Evolutionary conservation across 2,113 vertebrate genomes (phyloP).

Genomic region (Pseudorasbora parva): DNA sequence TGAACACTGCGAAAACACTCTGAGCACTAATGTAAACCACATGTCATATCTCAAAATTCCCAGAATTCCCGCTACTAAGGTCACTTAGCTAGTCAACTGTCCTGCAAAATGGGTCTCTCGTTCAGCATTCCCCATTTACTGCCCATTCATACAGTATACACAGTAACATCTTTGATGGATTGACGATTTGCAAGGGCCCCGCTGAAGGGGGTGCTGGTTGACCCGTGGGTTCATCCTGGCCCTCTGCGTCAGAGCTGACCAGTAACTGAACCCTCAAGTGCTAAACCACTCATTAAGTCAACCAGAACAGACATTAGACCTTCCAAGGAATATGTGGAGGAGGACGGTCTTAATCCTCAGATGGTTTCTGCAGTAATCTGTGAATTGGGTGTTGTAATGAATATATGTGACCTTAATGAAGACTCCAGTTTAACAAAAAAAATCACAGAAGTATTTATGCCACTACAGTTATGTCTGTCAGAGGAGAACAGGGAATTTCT

Average conservation of each 20-base stretch:
- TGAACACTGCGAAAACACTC: conserved; percentile 20
- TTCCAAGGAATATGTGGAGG: conserved; percentile 5
- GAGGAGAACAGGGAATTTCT: background rate
- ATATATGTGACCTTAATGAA: conserved; percentile 16
- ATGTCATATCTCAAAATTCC: conserved; percentile 37
- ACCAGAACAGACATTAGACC: conserved; percentile 37
- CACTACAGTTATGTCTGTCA: conserved; percentile 1
- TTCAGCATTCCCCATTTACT: conserved; percentile 28
- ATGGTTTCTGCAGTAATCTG: conserved; percentile 1
- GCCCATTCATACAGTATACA: conserved; percentile 38
- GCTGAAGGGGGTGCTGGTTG: conserved; percentile 31
- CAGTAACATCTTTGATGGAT: conserved; percentile 45
- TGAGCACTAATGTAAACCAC: conserved; percentile 49
- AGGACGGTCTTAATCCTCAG: background rate
- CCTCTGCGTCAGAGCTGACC: conserved; percentile 43
- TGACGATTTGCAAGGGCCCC: conserved; percentile 24
- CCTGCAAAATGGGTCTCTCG: conserved; percentile 26
- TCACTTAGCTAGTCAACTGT: conserved; percentile 47
- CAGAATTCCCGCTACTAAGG: conserved; percentile 43
- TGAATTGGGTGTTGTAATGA: background rate
- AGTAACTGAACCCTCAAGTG: conserved; percentile 26
- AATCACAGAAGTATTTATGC: conserved; percentile 1
- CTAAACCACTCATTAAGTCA: conserved; percentile 40
- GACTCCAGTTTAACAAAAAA: background rate
- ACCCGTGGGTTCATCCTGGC: conserved; percentile 14